Base-by-base conservation (phyloP, 2,888 invertebrate species). In the Agelastica alni region DNA sequence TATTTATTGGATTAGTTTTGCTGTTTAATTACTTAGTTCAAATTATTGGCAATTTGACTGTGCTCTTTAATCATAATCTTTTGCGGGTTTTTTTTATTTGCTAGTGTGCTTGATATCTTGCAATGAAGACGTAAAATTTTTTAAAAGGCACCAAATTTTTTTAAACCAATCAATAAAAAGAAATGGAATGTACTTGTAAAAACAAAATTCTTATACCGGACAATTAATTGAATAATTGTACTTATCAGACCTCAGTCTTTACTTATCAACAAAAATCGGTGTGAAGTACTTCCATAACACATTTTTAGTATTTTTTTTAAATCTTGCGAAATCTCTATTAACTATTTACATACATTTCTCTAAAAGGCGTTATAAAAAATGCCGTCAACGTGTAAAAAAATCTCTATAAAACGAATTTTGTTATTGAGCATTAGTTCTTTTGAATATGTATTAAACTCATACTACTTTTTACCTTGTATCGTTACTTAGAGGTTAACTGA, bases 351-450 rank as follows among this genome's bases (percentile, higher is more conserved):
- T 39, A 12, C 3, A 36, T 36, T 36, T 20, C 18, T 20, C 26
- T 26, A 26, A 26, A 26, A 26, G 26, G 26, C 26, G 9, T 26
- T 26, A 26, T 9, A 26, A 7, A 26, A 6, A 26, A 49, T 22
- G 49, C 49, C 42, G 13, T 43, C 20, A 9, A 18, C 10, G 2
- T 30, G 20, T 30, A 36, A 53, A 51, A 56, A 39, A 34, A 30
- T 13, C 41, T 43, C 28, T 42, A 48, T 36, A 51, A 39, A 37
- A 18, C 9, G 4, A 37, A 17, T n/a, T 10, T 39, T 45, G 56
- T 59, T 57, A 59, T 59, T 59, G 59, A 59, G 59, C 59, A 59
- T 57, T 54, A 54, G 52, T 59, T 53, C 37, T 48, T 34, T 45
- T 37, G 28, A 41, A 37, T 47, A 54, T n/a, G n/a, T n/a, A n/a